Conservation (phyloP, 2,113 vertebrate genomes). For the Arvicanthis niloticus region DNA sequence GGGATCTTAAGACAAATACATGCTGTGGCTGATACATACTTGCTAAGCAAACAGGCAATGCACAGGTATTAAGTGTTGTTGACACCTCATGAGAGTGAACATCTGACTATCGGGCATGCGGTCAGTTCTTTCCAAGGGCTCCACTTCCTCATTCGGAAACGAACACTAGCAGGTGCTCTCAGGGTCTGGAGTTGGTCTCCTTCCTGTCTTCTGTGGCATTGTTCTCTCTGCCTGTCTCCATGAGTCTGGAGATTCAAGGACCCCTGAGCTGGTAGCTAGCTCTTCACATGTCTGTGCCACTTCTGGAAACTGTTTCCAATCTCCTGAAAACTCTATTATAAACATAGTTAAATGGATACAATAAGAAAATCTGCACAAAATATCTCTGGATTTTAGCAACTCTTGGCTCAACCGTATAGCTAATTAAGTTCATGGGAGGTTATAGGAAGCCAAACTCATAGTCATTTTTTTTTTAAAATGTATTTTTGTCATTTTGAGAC, state of each 20-base stretch:
- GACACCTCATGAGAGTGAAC: background rate
- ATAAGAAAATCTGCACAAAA: background rate
- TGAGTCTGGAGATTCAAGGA: background rate
- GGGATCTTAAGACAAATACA: background rate
- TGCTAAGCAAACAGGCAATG: background rate
- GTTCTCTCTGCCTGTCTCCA: background rate
- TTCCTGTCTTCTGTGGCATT: too few relatives aligned
- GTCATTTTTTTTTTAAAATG: background rate
- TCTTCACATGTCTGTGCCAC: background rate
- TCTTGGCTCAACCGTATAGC: background rate
- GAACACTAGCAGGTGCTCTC: background rate
- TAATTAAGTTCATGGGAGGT: background rate
- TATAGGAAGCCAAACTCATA: background rate
- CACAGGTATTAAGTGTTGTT: background rate
- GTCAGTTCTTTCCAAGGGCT: background rate
- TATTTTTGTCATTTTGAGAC: background rate
- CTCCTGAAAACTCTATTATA: background rate
- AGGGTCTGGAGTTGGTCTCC: background rate
- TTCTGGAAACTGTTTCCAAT: background rate
- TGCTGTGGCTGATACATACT: background rate
- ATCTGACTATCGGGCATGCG: background rate
- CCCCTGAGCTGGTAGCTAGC: background rate
- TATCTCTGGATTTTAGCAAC: background rate
- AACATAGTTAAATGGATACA: background rate
- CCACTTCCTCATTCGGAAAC: background rate